Percentiles rank a stretch among this genome's conserved stretches.
phyloP scores from a whole-genome alignment of 92 coral and sea anemone genomes.

The Phenganax marumi region DNA sequence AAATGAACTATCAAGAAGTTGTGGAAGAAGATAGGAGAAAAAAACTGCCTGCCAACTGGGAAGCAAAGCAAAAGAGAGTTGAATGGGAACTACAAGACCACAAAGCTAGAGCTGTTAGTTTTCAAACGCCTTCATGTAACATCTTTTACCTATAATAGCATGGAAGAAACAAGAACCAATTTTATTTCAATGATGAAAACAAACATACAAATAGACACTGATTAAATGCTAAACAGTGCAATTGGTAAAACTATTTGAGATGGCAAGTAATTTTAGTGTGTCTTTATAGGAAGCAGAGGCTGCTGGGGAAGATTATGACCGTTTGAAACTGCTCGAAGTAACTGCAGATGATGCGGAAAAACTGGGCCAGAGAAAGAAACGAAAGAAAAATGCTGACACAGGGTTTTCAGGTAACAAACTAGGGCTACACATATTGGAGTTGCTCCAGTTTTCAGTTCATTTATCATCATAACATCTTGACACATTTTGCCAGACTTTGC shows the following conservation, averaged over 20 bases:
- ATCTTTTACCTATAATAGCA: not conserved
- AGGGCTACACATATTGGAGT: not conserved
- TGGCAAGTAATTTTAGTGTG: not conserved
- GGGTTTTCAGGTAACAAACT: slow-evolving; percentile 81
- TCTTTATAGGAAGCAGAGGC: slow-evolving; percentile 75
- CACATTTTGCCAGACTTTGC: slow-evolving; percentile 66
- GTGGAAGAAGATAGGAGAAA: slow-evolving; percentile 85
- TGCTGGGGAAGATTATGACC: slow-evolving; percentile 85
- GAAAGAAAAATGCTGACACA: slow-evolving; percentile 86
- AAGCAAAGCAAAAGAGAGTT: slow-evolving; percentile 79
- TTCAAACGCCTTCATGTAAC: not conserved
- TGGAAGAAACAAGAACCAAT: not conserved
- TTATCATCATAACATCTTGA: not conserved
- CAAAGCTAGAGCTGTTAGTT: slow-evolving; percentile 77
- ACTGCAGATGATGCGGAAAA: slow-evolving; percentile 93
- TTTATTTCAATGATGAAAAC: no score
- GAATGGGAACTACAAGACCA: slow-evolving; percentile 96
- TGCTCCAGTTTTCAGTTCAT: not conserved
- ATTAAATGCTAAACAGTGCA: no score
- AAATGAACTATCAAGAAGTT: slow-evolving; percentile 92
- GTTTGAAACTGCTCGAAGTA: slow-evolving; percentile 77
- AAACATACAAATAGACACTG: no score
- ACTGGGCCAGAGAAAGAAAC: slow-evolving; percentile 75
- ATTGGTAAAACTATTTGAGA: no score
- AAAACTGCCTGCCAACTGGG: slow-evolving; percentile 93